Conservation (phyloP, 2,888 invertebrate species). For the Megamerina dolium region DNA sequence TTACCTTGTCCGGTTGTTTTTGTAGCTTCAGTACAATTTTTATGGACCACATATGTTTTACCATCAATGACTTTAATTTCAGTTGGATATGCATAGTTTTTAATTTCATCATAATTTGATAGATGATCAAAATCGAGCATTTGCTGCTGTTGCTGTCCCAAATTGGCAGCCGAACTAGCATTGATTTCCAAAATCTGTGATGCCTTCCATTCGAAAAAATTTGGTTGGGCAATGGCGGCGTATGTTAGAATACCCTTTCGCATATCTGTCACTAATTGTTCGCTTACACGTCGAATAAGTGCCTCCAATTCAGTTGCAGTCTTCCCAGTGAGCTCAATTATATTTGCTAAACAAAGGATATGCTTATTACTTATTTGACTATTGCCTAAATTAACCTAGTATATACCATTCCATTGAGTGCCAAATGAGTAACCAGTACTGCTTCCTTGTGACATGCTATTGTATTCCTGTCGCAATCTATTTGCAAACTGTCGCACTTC, state of each 20-base stretch:
- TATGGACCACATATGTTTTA: conserved; percentile 42
- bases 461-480: conserved; percentile 38
- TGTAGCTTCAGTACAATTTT: conserved; percentile 41
- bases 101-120: conserved; percentile 38
- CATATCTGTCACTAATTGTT: conserved; percentile 41
- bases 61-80: conserved; percentile 44
- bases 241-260: conserved; percentile 35
- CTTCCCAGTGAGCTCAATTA: conserved; percentile 38
- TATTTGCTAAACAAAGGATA: conserved; percentile 25
- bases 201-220: conserved; percentile 44
- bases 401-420: conserved; percentile 37
- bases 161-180: conserved; percentile 17
- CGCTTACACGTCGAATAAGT: conserved; percentile 27
- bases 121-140: conserved; percentile 35
- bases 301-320: conserved; percentile 36
- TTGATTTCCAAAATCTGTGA: conserved; percentile 32
- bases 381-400: background rate
- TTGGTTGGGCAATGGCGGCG: conserved; percentile 35
- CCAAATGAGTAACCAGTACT: conserved; percentile 18
- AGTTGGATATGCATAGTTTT: conserved; percentile 40
- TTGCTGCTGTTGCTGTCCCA: conserved; percentile 31
- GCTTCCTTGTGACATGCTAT: conserved; percentile 32
- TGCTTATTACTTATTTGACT: background rate
- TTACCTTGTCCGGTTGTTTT: conserved; percentile 21
- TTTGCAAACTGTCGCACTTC: conserved; percentile 41